These are phyloP conservation scores for Acanthurus lineatus DNA, from an alignment of 2,797 vertebrate species.

Conservation along the genomic window DNA sequence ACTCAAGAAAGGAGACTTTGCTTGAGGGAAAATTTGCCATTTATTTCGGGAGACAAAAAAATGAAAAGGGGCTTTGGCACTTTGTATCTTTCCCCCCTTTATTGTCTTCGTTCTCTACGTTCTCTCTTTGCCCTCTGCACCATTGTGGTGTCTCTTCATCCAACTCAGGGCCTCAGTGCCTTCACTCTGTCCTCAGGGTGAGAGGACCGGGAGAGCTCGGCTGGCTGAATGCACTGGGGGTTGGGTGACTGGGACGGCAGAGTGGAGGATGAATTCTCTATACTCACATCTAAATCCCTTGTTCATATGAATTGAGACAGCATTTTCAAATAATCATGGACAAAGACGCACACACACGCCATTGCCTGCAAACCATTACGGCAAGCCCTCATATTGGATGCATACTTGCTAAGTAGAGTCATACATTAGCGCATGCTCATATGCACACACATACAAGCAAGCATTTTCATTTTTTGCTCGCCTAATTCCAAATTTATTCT, in stretches of 20 bases:
- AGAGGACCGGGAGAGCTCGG: slow-evolving; percentile 42
- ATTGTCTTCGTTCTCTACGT: slow-evolving; percentile 65
- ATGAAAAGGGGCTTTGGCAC: slow-evolving; percentile 67
- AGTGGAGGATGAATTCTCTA: slow-evolving; percentile 52
- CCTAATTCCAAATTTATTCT: slow-evolving; percentile 62
- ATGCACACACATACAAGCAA: slow-evolving; percentile 18
- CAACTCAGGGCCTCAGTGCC: slow-evolving; percentile 61
- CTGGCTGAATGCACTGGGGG: slow-evolving; percentile 62
- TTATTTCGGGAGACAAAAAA: slow-evolving; percentile 75
- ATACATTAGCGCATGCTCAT: slow-evolving; percentile 25
- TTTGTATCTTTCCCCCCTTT: slow-evolving; percentile 65
- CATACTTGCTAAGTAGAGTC: slow-evolving; percentile 28
- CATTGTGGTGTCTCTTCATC: slow-evolving; percentile 68
- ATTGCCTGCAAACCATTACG: slow-evolving; percentile 24
- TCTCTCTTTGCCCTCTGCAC: slow-evolving; percentile 61
- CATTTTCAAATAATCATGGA: slow-evolving; percentile 29
- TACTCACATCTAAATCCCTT: slow-evolving; percentile 55
- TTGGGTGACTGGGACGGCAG: slow-evolving; percentile 47
- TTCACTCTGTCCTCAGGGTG: slow-evolving; percentile 69
- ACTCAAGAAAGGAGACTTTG: slow-evolving; percentile 70
- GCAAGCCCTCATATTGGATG: slow-evolving; percentile 21
- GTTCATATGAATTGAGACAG: slow-evolving; percentile 44
- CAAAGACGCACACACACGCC: slow-evolving; percentile 28
- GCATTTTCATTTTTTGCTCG: slow-evolving; percentile 44
- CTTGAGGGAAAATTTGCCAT: slow-evolving; percentile 82